These are phyloP conservation scores for Aphodius granarius DNA, from an alignment of 2,888 invertebrate species.

Conservation along the genomic window DNA sequence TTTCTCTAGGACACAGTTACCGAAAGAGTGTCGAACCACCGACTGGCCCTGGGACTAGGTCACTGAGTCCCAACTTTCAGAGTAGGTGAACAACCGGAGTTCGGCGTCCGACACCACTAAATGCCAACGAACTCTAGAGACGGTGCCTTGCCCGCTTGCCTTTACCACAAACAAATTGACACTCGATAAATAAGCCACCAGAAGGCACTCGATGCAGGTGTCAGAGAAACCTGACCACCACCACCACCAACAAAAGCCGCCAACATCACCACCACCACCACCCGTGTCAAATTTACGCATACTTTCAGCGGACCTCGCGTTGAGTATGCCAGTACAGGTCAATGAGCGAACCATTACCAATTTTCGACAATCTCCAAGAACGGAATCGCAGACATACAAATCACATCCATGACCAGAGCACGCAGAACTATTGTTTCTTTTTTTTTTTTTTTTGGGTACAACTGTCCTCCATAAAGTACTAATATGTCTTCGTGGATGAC, in stretches of 20 bases:
- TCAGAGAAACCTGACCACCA: not conserved
- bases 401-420: no score
- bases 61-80: constrained; percentile 30
- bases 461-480: not conserved
- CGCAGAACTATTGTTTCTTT: no score
- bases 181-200: not conserved
- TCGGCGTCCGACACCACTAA: constrained; percentile 25
- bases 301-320: no score
- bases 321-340: not conserved
- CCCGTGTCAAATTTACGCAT: not conserved
- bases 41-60: constrained; percentile 28
- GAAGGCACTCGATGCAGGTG: not conserved
- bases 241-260: not conserved
- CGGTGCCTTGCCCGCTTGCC: not conserved
- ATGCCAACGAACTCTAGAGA: constrained; percentile 29
- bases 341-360: not conserved
- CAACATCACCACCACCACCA: not conserved
- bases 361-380: not conserved
- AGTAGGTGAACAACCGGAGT: constrained; percentile 29
- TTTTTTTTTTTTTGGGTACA: not conserved
- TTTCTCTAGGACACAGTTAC: not conserved
- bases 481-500: no score
- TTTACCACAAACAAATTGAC: not conserved
- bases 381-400: no score
- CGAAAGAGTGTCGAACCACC: not conserved